phyloP scores from a whole-genome alignment of 2,888 invertebrate species.

The Eupithecia subfuscata region DNA sequence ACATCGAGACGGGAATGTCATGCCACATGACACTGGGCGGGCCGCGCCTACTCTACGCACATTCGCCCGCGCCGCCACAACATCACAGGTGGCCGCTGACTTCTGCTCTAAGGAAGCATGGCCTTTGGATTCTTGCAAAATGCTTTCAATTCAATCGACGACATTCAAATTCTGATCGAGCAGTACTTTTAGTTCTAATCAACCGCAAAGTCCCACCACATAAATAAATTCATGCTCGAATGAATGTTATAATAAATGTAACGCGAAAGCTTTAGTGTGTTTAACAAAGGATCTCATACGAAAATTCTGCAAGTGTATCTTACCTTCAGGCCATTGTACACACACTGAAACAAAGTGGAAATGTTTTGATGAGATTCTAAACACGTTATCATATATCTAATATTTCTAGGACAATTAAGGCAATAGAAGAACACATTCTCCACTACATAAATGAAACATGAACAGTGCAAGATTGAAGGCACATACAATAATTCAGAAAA shows the following conservation, averaged over 20 bases:
- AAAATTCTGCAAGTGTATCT: conserved; percentile 63
- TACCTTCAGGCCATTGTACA: conserved; percentile 96
- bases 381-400: conserved; percentile 25
- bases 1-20: conserved; percentile 64
- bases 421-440: conserved; percentile 74
- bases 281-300: conserved; percentile 57
- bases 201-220: conserved; percentile 77
- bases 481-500: conserved; percentile 72
- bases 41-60: conserved; percentile 41
- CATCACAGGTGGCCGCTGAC: conserved; percentile 39
- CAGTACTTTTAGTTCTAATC: conserved; percentile 65
- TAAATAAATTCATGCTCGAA: conserved; percentile 78
- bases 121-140: conserved; percentile 63
- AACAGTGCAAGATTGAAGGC: conserved; percentile 72
- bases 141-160: conserved; percentile 65
- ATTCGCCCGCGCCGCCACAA: conserved; percentile 53
- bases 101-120: conserved; percentile 71
- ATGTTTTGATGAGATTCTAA: conserved; percentile 34
- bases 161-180: conserved; percentile 69
- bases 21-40: conserved; percentile 65
- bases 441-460: conserved; percentile 71
- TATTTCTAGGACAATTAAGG: conserved; percentile 68
- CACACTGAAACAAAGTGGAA: conserved; percentile 90
- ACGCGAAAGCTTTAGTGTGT: conserved; percentile 73
- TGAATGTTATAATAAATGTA: conserved; percentile 76